Evolutionary conservation across 92 coral and sea anemone species (phyloP), one percentile per base, ranked within the genome.

Genomic region (Blastomussa wellsi): DNA sequence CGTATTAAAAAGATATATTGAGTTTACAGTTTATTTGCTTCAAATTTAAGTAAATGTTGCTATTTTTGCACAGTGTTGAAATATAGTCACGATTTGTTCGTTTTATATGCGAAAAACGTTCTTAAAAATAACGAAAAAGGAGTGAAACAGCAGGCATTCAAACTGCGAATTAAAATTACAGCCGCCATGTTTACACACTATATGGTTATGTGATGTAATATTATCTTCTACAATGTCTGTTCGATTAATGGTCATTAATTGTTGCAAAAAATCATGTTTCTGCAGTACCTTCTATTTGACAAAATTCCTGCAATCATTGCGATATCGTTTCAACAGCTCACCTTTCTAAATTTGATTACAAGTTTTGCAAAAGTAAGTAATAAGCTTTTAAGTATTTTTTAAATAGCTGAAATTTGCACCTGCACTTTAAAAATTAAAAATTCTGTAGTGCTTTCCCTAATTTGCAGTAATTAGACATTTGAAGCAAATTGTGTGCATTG

Each of bases 251-350:
- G n/a, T n/a, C n/a, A 5, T 52, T 14, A 52, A 15, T 14, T 52
- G 22, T 52, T 1, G 59, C 24, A 52, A 7, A 57, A 57, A 57
- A 17, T 12, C 31, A 29, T 13, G 57, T 51, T 51, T 62, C 10
- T 62, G 68, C 33, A 9, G 32, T 12, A 13, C 8, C 16, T 62
- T 62, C 28, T 26, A 12, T 11, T 10, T 26, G 26, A 22, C 7
- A 22, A 9, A 62, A 16, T 8, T 17, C 28, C 66, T 24, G 35
- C 33, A 37, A 24, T 35, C 37, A 10, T 12, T 69, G 41, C 16
- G 44, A 70, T 70, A 70, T 70, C 20, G 75, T 12, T 35, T 35
- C 39, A 68, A n/a, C 74, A 33, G 39, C 39, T 68, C 74, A 68
- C 44, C n/a, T 68, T 68, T 35, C 37, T 37, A 68, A 68, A 68